phyloP scores from a whole-genome alignment of 2,113 vertebrate species.

The Aramus guarauna region DNA sequence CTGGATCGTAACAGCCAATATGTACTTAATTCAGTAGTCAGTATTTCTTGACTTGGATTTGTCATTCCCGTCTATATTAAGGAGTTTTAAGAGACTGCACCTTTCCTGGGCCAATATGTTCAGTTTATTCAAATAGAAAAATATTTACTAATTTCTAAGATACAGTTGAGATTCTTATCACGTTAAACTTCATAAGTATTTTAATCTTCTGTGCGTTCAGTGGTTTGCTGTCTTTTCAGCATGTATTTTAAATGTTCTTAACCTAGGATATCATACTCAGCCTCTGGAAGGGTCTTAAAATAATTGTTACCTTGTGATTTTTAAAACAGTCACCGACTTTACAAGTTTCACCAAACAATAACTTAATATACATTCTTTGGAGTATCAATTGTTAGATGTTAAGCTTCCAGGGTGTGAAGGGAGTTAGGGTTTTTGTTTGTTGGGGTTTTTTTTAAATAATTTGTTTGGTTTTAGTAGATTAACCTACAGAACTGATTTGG shows the following conservation, averaged over 20 bases:
- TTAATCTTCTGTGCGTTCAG: not conserved
- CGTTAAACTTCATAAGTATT: not conserved
- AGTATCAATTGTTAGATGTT: not conserved
- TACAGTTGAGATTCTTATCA: not conserved
- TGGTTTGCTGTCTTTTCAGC: not conserved
- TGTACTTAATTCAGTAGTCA: not conserved
- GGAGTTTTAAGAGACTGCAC: not conserved
- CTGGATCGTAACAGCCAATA: not conserved
- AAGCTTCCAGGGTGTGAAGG: not conserved
- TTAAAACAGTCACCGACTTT: not conserved
- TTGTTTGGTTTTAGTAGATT: not conserved
- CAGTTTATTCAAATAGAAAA: not conserved
- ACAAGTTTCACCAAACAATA: not conserved
- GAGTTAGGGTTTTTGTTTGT: not conserved
- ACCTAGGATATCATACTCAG: not conserved
- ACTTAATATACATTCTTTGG: not conserved
- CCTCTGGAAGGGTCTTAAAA: not conserved
- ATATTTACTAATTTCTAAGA: not conserved
- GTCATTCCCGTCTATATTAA: not conserved
- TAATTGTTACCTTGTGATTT: no score
- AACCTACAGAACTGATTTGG: not conserved
- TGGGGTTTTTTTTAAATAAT: not conserved
- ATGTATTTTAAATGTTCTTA: not conserved
- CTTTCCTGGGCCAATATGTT: not conserved
- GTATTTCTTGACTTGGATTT: not conserved